Evolutionary conservation across 2,113 vertebrate genomes (phyloP).

Genomic region (Vireo altiloquus): DNA sequence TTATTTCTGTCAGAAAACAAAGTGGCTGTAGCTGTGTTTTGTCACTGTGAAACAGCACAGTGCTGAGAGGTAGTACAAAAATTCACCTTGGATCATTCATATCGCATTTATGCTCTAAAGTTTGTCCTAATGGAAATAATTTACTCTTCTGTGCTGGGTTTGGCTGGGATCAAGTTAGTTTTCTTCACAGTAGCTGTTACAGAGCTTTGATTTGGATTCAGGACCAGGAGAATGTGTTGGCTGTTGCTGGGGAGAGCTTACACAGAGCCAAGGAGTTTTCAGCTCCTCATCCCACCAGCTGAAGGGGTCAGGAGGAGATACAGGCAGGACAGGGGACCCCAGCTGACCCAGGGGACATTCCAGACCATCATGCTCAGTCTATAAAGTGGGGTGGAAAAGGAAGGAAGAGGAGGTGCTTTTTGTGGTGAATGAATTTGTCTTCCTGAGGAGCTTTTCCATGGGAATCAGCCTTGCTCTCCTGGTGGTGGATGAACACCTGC

Average conservation of each 20-base stretch:
- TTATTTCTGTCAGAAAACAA: background rate
- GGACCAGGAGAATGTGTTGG: background rate
- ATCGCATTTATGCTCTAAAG: background rate
- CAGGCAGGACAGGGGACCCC: background rate
- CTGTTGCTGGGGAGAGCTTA: background rate
- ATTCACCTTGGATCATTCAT: background rate
- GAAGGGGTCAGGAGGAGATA: no score
- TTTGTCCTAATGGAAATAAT: background rate
- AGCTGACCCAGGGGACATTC: background rate
- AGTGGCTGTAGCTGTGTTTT: background rate
- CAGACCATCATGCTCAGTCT: background rate
- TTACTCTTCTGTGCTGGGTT: background rate
- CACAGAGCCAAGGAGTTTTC: background rate
- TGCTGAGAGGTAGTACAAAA: background rate
- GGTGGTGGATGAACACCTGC: background rate
- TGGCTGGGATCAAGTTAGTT: background rate
- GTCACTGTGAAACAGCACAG: background rate
- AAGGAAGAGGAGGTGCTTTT: background rate
- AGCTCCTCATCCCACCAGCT: background rate
- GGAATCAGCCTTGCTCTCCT: background rate
- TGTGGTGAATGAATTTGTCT: background rate
- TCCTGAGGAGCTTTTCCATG: rapidly evolving
- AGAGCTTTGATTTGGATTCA: background rate
- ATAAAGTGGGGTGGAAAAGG: background rate
- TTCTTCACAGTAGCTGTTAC: background rate